Conservation (phyloP, 2,797 vertebrate species). For the Numenius phaeopus region DNA sequence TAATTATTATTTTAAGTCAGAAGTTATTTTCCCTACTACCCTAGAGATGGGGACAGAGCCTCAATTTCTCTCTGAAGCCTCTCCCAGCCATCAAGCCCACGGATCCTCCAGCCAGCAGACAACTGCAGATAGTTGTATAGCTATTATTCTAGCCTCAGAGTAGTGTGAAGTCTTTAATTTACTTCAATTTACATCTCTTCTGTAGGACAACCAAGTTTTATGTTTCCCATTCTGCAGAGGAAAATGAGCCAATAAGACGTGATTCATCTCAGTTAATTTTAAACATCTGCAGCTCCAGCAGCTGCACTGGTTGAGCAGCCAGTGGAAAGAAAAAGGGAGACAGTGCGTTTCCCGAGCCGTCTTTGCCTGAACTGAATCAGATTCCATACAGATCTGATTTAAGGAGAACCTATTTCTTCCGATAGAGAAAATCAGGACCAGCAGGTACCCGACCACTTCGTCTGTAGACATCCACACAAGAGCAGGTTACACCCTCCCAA, state of each 20-base stretch:
- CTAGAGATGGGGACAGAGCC: neutral
- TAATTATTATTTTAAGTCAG: neutral
- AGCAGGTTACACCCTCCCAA: neutral
- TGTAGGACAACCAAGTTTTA: neutral
- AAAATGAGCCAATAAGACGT: neutral
- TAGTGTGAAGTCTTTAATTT: neutral
- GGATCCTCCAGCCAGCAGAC: neutral
- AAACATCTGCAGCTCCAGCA: neutral
- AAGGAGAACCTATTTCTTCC: neutral
- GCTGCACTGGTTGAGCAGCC: neutral
- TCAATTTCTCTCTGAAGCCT: neutral
- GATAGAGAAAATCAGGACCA: fast-evolving
- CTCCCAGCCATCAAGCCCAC: neutral
- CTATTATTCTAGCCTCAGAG: neutral
- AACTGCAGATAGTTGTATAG: neutral
- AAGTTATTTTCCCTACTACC: neutral
- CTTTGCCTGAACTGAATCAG: neutral
- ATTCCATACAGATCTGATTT: neutral
- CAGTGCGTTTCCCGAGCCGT: neutral
- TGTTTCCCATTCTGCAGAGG: neutral
- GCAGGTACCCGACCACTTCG: neutral
- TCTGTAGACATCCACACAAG: neutral
- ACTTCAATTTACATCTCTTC: neutral
- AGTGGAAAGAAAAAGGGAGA: neutral
- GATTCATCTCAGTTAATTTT: neutral